Evolutionary conservation across 2,113 vertebrate species (phyloP), one percentile per base, ranked within the genome.

Genomic region (Alaudala cheleensis): DNA sequence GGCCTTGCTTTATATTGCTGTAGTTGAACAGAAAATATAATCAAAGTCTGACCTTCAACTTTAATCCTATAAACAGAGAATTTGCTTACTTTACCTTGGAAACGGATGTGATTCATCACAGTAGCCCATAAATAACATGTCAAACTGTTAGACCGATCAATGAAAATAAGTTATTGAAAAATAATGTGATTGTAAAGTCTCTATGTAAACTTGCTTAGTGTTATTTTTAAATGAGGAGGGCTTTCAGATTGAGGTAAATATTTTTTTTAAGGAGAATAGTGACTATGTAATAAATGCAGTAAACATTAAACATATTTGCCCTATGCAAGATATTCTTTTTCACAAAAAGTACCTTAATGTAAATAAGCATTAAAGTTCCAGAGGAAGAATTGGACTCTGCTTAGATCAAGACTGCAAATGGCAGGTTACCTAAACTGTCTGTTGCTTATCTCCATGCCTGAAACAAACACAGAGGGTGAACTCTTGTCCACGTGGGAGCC

Each of bases 161-260:
- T 98, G 96, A 95, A 95, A 97, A 97, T 97, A 97, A 98, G 94
- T 97, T 97, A 98, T 97, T 97, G 94, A 97, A 97, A 97, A 97
- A 97, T 97, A 97, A 98, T 97, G 95, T 95, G 97, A 97, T 96
- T 96, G 93, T 95, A 95, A 97, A 92, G 79, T 97, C 92, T 95
- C 58, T 60, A 84, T 97, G 86, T 93, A 97, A 96, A 96, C 81
- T 81, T 97, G 71, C 86, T 90, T 86, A 90, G 66, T 86, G 58
- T 95, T 97, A 93, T 89, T 97, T 97, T 93, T 74, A 96, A 97
- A 97, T 65, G 40, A 92, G 89, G 31, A 93, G 16, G 49, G 54
- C 47, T 86, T 96, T 94, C 56, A 64, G 64, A 26, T 67, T 70
- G 47, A 29, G 16, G 62, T 50, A 91, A 61, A 62, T 71, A 80